phyloP scores from a whole-genome alignment of 2,113 vertebrate species.

The Columba janthina region DNA sequence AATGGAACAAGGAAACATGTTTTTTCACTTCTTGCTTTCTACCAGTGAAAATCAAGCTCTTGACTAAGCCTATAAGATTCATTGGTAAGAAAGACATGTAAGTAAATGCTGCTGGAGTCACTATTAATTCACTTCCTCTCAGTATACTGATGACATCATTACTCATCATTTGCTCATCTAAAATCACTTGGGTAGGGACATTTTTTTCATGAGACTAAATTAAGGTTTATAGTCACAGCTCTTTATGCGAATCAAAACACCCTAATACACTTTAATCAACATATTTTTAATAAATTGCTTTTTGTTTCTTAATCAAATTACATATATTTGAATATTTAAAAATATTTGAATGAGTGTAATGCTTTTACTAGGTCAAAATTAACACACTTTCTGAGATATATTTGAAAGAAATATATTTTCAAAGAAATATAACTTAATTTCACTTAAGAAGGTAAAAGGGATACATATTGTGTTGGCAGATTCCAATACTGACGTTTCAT shows the following conservation, averaged over 20 bases:
- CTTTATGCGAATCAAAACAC: neutral
- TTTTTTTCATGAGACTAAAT: neutral
- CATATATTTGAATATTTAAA: neutral
- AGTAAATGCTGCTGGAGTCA: neutral
- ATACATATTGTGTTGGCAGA: neutral
- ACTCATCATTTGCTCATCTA: too few species aligned
- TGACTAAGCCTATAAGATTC: neutral
- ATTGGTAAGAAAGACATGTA: neutral
- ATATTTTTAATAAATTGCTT: neutral
- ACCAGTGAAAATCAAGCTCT: neutral
- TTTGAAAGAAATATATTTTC: neutral
- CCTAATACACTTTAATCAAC: neutral
- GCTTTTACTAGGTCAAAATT: neutral
- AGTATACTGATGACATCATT: neutral
- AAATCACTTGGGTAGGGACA: neutral
- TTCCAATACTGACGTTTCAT: neutral
- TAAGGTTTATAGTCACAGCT: neutral
- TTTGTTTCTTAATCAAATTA: neutral
- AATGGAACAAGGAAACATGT: neutral
- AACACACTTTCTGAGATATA: neutral
- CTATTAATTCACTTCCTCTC: neutral
- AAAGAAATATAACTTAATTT: neutral
- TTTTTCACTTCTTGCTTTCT: neutral
- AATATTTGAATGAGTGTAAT: neutral
- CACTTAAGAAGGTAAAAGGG: neutral